These are phyloP conservation scores for Mormyrus proboscirostris DNA, from an alignment of 2,797 vertebrate genomes.

Conservation along the genomic window DNA sequence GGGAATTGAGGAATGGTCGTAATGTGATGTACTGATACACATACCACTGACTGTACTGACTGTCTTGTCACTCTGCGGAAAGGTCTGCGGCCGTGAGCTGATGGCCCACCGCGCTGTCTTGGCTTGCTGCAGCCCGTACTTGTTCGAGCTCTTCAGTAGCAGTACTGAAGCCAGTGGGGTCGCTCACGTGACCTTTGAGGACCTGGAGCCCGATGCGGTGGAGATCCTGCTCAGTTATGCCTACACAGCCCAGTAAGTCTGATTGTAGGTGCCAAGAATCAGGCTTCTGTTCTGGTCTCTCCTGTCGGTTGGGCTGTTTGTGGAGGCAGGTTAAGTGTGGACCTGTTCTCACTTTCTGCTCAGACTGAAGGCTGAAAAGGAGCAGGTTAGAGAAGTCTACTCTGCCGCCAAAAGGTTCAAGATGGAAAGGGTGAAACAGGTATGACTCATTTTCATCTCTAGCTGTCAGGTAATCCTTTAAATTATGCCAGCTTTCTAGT, in stretches of 20 bases:
- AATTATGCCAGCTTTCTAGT: background rate
- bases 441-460: constrained; percentile 34
- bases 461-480: background rate
- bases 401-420: constrained; percentile 94
- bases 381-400: constrained; percentile 94
- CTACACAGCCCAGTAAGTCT: constrained; percentile 93
- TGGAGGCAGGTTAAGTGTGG: background rate
- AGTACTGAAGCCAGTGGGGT: constrained; percentile 85
- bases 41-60: background rate
- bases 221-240: constrained; percentile 95
- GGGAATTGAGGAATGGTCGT: background rate
- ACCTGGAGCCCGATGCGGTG: constrained; percentile 91
- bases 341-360: constrained; percentile 1
- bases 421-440: constrained; percentile 98
- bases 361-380: constrained; percentile 94
- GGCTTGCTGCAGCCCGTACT: constrained; percentile 95
- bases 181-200: constrained; percentile 93
- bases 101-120: constrained; percentile 92
- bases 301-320: background rate
- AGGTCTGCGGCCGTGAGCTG: constrained; percentile 97
- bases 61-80: background rate
- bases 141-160: constrained; percentile 98
- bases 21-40: background rate
- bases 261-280: background rate
- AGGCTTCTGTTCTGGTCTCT: background rate